Conservation (phyloP, 37 sponge, comb jelly and placozoan species). For the Hexactinellida sp. region DNA sequence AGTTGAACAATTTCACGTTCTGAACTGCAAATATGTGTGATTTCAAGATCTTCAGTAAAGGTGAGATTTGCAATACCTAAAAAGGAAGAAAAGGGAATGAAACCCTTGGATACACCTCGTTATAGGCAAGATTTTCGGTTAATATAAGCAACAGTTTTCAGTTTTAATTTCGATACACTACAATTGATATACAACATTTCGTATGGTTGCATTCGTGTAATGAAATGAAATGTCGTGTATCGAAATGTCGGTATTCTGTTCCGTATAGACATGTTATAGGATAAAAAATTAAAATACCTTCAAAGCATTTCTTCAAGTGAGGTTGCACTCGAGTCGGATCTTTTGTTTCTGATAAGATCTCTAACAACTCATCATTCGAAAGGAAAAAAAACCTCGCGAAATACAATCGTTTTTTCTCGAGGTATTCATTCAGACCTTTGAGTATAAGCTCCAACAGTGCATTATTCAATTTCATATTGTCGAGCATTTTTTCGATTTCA, state of each 20-base stretch:
- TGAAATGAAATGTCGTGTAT: too few relatives aligned
- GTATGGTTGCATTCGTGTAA: too few relatives aligned
- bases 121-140: too few relatives aligned
- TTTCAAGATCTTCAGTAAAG: slow-evolving; percentile 92
- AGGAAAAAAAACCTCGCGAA: slow-evolving; percentile 99
- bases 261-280: too few relatives aligned
- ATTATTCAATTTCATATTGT: slow-evolving; percentile 86
- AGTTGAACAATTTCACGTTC: slow-evolving; percentile 93
- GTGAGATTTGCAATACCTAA: slow-evolving; percentile 66
- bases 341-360: slow-evolving; percentile 98
- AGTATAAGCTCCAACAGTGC: slow-evolving; percentile 88
- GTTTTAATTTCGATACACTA: too few relatives aligned
- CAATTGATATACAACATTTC: too few relatives aligned
- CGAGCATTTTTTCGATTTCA: slow-evolving; percentile 86
- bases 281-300: slow-evolving; percentile 37
- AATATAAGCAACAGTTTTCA: too few relatives aligned
- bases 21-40: slow-evolving; percentile 93
- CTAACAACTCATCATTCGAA: slow-evolving; percentile 97
- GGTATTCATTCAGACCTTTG: slow-evolving; percentile 96
- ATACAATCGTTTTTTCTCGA: slow-evolving; percentile 97
- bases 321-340: slow-evolving; percentile 99
- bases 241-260: too few relatives aligned
- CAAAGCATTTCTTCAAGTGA: slow-evolving; percentile 99
- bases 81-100: too few relatives aligned
- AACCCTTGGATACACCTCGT: too few relatives aligned